Conservation (phyloP, 2,113 vertebrate genomes). For the Microcebus tavaratra region DNA sequence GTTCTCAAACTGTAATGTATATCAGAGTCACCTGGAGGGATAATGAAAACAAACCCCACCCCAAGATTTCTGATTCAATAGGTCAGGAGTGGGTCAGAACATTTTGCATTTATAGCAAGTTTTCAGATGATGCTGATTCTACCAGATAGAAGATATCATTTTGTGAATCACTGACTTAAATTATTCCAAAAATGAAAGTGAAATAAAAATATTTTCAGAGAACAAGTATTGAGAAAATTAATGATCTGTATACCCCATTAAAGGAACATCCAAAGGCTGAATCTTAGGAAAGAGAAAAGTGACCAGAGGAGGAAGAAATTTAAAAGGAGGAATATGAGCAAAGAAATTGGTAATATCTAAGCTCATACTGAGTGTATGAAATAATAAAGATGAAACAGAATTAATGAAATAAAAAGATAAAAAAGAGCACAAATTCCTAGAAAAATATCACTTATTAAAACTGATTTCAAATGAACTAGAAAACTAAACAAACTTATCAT, state of each 20-base stretch:
- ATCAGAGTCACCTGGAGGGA: neutral
- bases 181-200: neutral
- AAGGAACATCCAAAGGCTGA: neutral
- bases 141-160: neutral
- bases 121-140: neutral
- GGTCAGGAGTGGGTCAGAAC: neutral
- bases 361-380: neutral
- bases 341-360: neutral
- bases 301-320: neutral
- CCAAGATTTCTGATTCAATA: neutral
- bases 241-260: neutral
- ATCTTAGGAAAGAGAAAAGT: neutral
- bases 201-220: neutral
- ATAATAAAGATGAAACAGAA: neutral
- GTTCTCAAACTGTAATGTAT: neutral
- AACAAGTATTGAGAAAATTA: neutral
- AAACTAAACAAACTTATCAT: neutral
- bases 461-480: neutral
- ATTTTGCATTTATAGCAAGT: neutral
- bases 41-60: neutral
- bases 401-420: neutral
- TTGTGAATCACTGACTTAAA: neutral
- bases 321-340: neutral
- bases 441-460: neutral
- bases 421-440: neutral